These are phyloP conservation scores for Paramisgurnus dabryanus DNA, from an alignment of 2,113 vertebrate genomes.

Conservation along the genomic window DNA sequence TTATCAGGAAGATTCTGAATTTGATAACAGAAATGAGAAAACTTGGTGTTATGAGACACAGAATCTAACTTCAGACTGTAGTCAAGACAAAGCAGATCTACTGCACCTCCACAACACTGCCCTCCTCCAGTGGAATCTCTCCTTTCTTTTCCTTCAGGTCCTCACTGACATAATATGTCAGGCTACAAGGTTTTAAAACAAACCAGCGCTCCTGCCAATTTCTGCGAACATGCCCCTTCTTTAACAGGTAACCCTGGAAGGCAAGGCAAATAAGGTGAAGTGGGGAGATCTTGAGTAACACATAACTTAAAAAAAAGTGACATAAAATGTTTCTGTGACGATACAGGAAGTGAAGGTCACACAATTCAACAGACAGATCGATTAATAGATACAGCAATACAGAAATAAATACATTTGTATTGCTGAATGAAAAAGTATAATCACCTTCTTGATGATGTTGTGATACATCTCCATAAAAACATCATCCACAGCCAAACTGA, in stretches of 20 bases:
- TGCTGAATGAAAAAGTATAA: neutral
- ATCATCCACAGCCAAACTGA: conserved; percentile 73
- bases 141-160: conserved; percentile 77
- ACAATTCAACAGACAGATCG: neutral
- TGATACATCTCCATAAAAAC: conserved; percentile 81
- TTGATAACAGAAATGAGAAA: neutral
- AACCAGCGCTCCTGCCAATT: conserved; percentile 85
- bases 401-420: neutral
- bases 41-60: neutral
- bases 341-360: neutral
- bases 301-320: neutral
- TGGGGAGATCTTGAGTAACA: neutral
- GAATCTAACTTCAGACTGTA: too few species aligned
- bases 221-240: conserved; percentile 77
- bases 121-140: conserved; percentile 73
- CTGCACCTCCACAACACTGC: conserved; percentile 71
- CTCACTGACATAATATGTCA: conserved; percentile 74
- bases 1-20: conserved; percentile 73
- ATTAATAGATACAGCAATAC: too few species aligned
- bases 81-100: neutral
- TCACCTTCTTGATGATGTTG: conserved; percentile 76
- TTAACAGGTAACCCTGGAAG: conserved; percentile 79
- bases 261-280: neutral
- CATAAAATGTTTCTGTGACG: neutral
- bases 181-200: conserved; percentile 71